phyloP scores from a whole-genome alignment of 2,113 vertebrate species.

The Gadus chalcogrammus region DNA sequence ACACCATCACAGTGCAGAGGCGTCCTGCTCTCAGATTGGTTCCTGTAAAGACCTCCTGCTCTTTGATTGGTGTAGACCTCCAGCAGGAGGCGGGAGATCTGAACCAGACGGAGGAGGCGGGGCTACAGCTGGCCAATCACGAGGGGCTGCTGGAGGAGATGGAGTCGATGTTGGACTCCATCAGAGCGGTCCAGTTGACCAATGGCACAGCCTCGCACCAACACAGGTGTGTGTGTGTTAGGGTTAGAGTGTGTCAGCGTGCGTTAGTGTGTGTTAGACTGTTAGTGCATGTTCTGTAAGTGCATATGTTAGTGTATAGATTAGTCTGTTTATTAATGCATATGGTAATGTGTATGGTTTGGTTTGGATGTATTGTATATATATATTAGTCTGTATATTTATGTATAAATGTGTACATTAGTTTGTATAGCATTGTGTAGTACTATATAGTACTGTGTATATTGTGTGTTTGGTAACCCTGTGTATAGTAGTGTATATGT shows the following conservation, averaged over 20 bases:
- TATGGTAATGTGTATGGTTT: constrained; percentile 58
- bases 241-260: too few species aligned
- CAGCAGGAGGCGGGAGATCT: constrained; percentile 64
- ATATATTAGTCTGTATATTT: too few species aligned
- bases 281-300: too few species aligned
- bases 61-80: constrained; percentile 66
- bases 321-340: not conserved
- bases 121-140: constrained; percentile 61
- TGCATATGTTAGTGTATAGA: too few species aligned
- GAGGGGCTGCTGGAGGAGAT: constrained; percentile 67
- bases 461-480: too few species aligned
- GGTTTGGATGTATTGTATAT: too few species aligned
- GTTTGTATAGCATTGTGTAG: not conserved
- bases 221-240: constrained; percentile 68
- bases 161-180: constrained; percentile 59
- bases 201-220: constrained; percentile 51
- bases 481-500: not conserved
- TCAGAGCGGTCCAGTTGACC: constrained; percentile 63
- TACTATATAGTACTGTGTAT: too few species aligned
- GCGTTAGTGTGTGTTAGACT: too few species aligned
- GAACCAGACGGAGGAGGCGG: constrained; percentile 68
- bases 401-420: too few species aligned
- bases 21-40: not conserved
- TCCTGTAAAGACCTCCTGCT: constrained; percentile 56
- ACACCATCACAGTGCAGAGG: constrained; percentile 41